Conservation (phyloP, 2,113 vertebrate species). For the Bubo scandiacus region DNA sequence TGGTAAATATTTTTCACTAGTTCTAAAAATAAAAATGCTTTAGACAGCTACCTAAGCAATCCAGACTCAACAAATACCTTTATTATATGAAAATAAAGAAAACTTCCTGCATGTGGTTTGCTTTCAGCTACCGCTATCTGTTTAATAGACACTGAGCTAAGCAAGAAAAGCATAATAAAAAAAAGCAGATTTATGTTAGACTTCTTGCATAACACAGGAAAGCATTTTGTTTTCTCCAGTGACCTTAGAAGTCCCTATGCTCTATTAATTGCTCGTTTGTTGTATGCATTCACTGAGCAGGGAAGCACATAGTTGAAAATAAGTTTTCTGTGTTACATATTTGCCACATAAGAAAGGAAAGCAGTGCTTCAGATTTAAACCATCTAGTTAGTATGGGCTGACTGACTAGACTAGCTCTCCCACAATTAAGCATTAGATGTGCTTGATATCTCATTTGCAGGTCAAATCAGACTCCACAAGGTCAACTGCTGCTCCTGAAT, state of each 20-base stretch:
- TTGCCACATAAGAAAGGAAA: neutral
- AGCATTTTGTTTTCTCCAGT: neutral
- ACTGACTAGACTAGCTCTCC: neutral
- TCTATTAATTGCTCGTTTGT: neutral
- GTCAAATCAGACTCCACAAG: neutral
- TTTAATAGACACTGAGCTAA: constrained; percentile 40
- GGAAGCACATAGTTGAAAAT: neutral
- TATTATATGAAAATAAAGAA: constrained; percentile 12
- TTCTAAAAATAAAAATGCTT: constrained; percentile 52
- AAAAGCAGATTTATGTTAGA: neutral
- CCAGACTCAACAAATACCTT: constrained; percentile 47
- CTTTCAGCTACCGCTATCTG: neutral
- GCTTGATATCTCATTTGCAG: neutral
- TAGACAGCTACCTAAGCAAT: constrained; percentile 24
- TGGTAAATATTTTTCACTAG: neutral
- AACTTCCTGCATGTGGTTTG: constrained; percentile 29
- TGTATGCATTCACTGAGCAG: neutral
- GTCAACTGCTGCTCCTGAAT: neutral
- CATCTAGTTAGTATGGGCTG: neutral
- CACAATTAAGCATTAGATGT: neutral
- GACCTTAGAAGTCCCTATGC: constrained; percentile 1
- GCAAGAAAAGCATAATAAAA: constrained; percentile 12
- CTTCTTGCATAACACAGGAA: neutral
- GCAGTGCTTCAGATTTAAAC: neutral
- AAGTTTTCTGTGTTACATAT: neutral